A percentile compares a stretch with the other conserved stretches of the same genome.
Conservation (phyloP, 2,113 vertebrate genomes). For the Dasyurus viverrinus region DNA sequence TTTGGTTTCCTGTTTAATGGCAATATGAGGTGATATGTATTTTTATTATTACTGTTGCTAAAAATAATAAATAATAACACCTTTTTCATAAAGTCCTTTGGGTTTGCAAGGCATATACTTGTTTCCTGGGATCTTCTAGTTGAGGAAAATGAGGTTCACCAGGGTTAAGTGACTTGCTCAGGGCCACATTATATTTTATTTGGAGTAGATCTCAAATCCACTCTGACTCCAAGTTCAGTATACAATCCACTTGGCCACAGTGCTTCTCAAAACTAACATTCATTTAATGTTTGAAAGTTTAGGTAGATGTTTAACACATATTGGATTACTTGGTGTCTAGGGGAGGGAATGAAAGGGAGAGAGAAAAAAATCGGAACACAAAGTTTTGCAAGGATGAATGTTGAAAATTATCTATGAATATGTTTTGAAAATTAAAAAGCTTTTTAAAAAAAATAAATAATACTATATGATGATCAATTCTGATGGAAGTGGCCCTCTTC, state of each 20-base stretch:
- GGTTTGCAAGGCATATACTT: background rate
- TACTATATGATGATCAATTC: too few relatives aligned
- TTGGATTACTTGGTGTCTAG: too few relatives aligned
- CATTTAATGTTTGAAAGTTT: background rate
- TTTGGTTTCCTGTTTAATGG: background rate
- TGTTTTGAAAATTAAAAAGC: too few relatives aligned
- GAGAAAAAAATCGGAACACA: too few relatives aligned
- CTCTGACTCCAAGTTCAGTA: constrained; percentile 7
- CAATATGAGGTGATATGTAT: background rate
- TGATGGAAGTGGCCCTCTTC: too few relatives aligned
- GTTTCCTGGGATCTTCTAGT: constrained; percentile 2
- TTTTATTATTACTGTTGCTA: background rate
- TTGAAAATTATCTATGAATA: too few relatives aligned
- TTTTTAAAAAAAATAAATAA: too few relatives aligned
- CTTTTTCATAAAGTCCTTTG: background rate
- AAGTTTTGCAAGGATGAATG: too few relatives aligned
- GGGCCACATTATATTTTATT: background rate
- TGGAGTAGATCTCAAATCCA: background rate
- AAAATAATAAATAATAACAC: background rate
- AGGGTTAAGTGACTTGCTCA: background rate
- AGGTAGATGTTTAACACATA: too few relatives aligned
- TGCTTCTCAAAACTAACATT: background rate
- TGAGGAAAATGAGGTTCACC: constrained; percentile 33
- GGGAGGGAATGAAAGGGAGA: too few relatives aligned
- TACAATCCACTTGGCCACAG: background rate